A percentile compares a stretch with the other conserved stretches of the same genome.
phyloP scores from a whole-genome alignment of 2,888 invertebrate genomes.

The Euzophera pinguis region DNA sequence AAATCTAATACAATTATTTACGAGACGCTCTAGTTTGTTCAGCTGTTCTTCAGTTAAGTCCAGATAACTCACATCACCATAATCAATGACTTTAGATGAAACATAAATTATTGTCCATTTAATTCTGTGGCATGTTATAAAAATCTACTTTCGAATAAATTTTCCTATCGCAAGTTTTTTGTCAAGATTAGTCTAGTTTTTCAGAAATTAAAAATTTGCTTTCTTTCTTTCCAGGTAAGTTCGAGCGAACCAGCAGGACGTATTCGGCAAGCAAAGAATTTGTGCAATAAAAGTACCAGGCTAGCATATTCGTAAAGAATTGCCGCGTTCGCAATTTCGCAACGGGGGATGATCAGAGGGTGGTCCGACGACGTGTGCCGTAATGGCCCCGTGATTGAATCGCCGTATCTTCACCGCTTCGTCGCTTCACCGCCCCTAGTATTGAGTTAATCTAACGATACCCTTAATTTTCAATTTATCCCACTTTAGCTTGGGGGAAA shows the following conservation, averaged over 20 bases:
- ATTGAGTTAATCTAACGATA: slow-evolving; percentile 49
- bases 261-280: slow-evolving; percentile 29
- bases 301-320: slow-evolving; percentile 37
- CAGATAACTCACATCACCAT: too few species aligned
- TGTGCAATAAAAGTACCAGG: slow-evolving; percentile 62
- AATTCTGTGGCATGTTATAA: too few species aligned
- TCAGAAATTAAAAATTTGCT: background rate
- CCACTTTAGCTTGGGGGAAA: background rate
- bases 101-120: too few species aligned
- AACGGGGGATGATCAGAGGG: slow-evolving; percentile 29
- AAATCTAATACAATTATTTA: too few species aligned
- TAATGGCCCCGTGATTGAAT: slow-evolving; percentile 66
- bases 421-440: slow-evolving; percentile 49
- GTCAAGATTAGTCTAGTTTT: too few species aligned
- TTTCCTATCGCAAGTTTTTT: too few species aligned
- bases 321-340: slow-evolving; percentile 51
- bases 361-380: slow-evolving; percentile 41
- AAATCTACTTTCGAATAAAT: too few species aligned
- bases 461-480: slow-evolving; percentile 9
- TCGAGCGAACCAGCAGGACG: background rate
- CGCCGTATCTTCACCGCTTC: slow-evolving; percentile 54
- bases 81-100: too few species aligned
- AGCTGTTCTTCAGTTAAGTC: too few species aligned
- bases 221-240: slow-evolving; percentile 50
- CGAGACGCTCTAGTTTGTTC: too few species aligned